Evolutionary conservation across 2,113 vertebrate species (phyloP), one percentile per base, ranked within the genome.

Genomic region (Pristiophorus japonicus): DNA sequence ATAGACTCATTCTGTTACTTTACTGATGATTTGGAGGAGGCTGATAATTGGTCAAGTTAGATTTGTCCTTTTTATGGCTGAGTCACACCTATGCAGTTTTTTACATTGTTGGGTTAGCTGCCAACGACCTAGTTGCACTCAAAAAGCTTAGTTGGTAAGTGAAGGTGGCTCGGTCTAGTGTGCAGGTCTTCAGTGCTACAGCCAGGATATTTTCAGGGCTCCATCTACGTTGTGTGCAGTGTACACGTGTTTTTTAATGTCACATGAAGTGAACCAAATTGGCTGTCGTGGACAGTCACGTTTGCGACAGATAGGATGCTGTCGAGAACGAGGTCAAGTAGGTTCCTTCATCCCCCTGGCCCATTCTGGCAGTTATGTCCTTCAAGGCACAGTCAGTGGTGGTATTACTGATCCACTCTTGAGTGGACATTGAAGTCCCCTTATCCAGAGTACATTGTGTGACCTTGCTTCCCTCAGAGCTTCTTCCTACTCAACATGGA

Each of bases 391-490:
- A 42, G 75, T 42, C 75, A 38, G 11, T 81, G 73, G n/a, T 75
- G 67, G 67, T 70, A 38, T 16, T 18, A 12, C n/a, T 20, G n/a
- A 81, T n/a, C 38, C n/a, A 38, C 10, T 34, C 30, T 11, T 11
- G 30, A 30, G 1, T 34, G 70, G 27, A n/a, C n/a, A n/a, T n/a
- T n/a, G n/a, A n/a, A 0, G 34, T 0, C 11, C 10, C 10, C 2
- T n/a, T 12, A 4, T 38, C 73, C 34, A 12, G 12, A 78, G 34
- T 38, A 78, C 12, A 14, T 78, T 59, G 4, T 18, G 14, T 81
- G n/a, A 18, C 4, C 0, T 42, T 81, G 75, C 4, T 81, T 81
- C n/a, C 38, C 34, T 18, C 34, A 6, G 12, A 81, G 75, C 11
- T 42, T 81, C 30, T 30, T 73, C 70, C n/a, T 38, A 42, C 16